phyloP scores from a whole-genome alignment of 1,140 invertebrate genomes.

The Meloidogyne hapla region DNA sequence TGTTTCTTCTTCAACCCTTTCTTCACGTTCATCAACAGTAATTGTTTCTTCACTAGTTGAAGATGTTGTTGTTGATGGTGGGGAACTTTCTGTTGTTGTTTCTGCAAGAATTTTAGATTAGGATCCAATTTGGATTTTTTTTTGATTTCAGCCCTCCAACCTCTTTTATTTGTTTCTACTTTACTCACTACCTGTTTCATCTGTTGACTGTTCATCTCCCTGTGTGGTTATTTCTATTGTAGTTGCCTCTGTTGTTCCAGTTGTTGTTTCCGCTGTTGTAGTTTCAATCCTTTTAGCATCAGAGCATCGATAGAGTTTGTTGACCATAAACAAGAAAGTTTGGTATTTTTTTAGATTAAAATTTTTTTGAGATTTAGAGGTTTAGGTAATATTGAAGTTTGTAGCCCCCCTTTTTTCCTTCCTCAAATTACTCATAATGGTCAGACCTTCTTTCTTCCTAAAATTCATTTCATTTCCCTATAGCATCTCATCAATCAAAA shows the following conservation, averaged over 20 bases:
- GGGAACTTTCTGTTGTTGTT: constrained; percentile 9
- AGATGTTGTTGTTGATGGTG: background rate
- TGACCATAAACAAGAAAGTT: constrained; percentile 14
- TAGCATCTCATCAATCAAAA: no score
- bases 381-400: no score
- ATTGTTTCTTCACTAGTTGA: background rate
- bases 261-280: constrained; percentile 31
- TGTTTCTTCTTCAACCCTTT: constrained; percentile 10
- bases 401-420: no score
- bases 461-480: no score
- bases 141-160: no score
- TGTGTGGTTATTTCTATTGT: constrained; percentile 38
- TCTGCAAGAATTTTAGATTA: no score
- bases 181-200: background rate
- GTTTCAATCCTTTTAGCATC: background rate
- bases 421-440: no score
- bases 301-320: constrained; percentile 54
- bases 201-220: constrained; percentile 6
- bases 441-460: no score
- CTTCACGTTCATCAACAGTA: background rate
- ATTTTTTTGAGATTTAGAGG: no score
- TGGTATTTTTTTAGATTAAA: no score
- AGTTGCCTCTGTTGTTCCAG: constrained; percentile 21
- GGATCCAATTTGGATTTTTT: no score
- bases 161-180: no score